A percentile compares a stretch with the other conserved stretches of the same genome.
These are phyloP conservation scores for Drosophila ochracea DNA, from an alignment of 2,888 invertebrate genomes.

Conservation along the genomic window DNA sequence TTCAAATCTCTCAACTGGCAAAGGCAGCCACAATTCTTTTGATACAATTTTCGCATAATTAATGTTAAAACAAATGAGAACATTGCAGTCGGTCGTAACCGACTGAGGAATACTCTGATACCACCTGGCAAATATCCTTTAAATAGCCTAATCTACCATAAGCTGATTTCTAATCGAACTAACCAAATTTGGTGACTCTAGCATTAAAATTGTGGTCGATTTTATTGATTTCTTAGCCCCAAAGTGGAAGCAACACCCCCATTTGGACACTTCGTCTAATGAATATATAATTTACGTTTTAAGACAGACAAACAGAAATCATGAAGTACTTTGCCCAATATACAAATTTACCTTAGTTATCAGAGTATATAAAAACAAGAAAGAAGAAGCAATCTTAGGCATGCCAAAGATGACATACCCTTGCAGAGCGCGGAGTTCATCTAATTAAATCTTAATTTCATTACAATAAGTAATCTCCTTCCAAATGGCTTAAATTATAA, in stretches of 20 bases:
- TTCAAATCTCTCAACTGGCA: slow-evolving; percentile 22
- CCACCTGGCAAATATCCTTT: background rate
- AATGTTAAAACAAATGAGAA: background rate
- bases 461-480: background rate
- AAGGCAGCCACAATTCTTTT: background rate
- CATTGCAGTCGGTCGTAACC: background rate
- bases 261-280: background rate
- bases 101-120: background rate
- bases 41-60: background rate
- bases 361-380: background rate
- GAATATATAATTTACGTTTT: background rate
- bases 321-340: background rate
- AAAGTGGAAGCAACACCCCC: background rate
- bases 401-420: background rate
- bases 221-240: background rate
- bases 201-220: background rate
- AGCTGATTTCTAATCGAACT: too few relatives aligned
- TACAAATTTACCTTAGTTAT: background rate
- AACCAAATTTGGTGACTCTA: too few relatives aligned
- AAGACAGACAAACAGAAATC: background rate
- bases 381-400: background rate
- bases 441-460: background rate
- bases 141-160: background rate
- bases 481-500: background rate
- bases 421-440: background rate